A percentile compares a stretch with the other conserved stretches of the same genome.
These are phyloP conservation scores for Eupithecia inturbata DNA, from an alignment of 2,888 invertebrate species.

Conservation along the genomic window DNA sequence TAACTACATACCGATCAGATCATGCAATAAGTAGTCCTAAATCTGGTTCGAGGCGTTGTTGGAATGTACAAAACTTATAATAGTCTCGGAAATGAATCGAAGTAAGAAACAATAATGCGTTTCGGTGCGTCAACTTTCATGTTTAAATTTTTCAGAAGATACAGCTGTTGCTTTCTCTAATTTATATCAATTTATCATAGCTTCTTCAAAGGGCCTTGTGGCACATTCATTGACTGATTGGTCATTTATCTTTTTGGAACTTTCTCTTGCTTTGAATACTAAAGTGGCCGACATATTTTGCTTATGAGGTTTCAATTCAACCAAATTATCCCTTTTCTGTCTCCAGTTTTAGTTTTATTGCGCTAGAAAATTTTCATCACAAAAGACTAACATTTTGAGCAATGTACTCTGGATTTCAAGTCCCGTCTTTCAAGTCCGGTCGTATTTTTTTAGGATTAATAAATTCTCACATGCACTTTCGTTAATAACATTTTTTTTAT, in stretches of 20 bases:
- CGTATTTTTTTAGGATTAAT: too few relatives aligned
- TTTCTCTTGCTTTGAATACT: conserved; percentile 42
- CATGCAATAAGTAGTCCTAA: not conserved
- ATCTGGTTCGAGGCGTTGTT: not conserved
- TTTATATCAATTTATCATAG: conserved; percentile 38
- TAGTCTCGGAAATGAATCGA: not conserved
- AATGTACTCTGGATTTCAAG: too few relatives aligned
- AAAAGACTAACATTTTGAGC: too few relatives aligned
- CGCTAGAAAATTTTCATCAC: too few relatives aligned
- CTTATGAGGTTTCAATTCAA: not conserved
- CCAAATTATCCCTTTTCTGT: not conserved
- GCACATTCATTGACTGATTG: conserved; percentile 41
- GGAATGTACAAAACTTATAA: not conserved
- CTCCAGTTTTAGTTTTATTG: not conserved
- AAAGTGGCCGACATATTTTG: conserved; percentile 4
- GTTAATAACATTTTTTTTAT: too few relatives aligned
- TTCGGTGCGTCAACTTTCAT: not conserved
- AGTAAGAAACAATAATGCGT: not conserved
- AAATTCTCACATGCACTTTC: too few relatives aligned
- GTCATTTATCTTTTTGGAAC: conserved; percentile 43
- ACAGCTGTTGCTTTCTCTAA: conserved; percentile 33
- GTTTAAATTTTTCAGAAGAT: not conserved
- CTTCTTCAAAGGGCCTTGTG: conserved; percentile 37
- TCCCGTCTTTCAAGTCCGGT: too few relatives aligned
- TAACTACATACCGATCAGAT: not conserved